Base-by-base conservation (phyloP, 2,797 vertebrate genomes). In the Acrocephalus scirpaceus region DNA sequence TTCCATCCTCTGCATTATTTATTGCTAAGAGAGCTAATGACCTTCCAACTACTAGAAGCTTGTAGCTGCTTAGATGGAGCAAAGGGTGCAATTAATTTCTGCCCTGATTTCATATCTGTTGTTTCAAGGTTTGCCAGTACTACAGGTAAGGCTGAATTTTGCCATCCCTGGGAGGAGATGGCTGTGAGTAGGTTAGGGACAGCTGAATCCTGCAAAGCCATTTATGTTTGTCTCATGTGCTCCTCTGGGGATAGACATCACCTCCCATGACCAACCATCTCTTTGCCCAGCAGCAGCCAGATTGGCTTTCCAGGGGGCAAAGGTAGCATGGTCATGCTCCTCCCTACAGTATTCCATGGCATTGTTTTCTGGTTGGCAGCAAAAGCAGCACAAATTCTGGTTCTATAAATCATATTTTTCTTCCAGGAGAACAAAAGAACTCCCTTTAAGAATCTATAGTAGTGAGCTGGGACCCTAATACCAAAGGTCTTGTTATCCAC, bases 311-410 rank as follows among this genome's bases (percentile, higher is more conserved):
- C 50, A 60, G 14, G 40, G 19, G 48, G 30, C 56, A 83, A 77
- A 48, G 57, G 36, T n/a, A 58, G 21, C 0, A 0, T 20, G 47
- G 38, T 23, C 29, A 5, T 34, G 20, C 5, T 2, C 1, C 20
- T 87, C 12, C 26, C 67, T 11, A 20, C 18, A 11, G 9, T 27
- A 16, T 15, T 20, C 8, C 34, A 8, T 5, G 65, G 7, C 9
- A 27, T 25, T 77, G 53, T 80, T 58, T 64, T 47, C 19, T 27
- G 25, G 25, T 19, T 65, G 47, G 22, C 17, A 64, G 56, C 42
- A 75, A 61, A 83, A 88, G 38, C 20, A 73, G 16, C 5, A 57
- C 7, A 36, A 30, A 67, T 74, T 70, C 27, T 85, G 6, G 9
- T 78, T 44, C 15, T 38, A 8, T 19, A 16, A 2, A 17, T 53